Evolutionary conservation across 2,113 vertebrate species (phyloP).

Genomic region (Cairina moschata): DNA sequence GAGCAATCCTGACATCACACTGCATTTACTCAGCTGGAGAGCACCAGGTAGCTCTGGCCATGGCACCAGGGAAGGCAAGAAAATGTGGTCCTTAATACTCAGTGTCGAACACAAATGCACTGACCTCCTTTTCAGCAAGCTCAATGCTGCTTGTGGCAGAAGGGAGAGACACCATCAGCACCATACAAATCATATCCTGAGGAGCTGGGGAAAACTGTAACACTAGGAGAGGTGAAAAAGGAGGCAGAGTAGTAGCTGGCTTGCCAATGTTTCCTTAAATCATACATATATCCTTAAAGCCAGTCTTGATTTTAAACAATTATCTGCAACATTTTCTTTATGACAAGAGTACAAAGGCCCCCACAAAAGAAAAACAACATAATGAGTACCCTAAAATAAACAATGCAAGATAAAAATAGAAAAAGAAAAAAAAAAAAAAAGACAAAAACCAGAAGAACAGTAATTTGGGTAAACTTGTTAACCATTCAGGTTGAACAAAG

Average conservation of each 20-base stretch:
- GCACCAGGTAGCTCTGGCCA: background rate
- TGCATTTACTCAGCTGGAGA: background rate
- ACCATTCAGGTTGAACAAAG: slow-evolving; percentile 19
- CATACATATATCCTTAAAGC: background rate
- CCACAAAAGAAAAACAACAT: background rate
- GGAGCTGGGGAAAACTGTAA: background rate
- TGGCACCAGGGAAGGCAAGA: background rate
- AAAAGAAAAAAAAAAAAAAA: background rate
- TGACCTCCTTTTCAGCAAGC: rapidly evolving
- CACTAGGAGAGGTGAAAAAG: background rate
- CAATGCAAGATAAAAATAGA: background rate
- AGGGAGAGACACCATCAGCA: background rate
- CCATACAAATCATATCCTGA: rapidly evolving
- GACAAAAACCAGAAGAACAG: background rate
- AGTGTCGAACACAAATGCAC: background rate
- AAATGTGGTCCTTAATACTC: background rate
- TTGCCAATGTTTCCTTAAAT: background rate
- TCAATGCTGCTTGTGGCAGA: background rate
- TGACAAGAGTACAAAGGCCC: background rate
- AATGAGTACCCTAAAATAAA: background rate
- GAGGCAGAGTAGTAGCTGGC: background rate
- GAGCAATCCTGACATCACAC: background rate
- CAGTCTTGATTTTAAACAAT: background rate
- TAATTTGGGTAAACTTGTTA: background rate
- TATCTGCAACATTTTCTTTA: background rate